A percentile compares a stretch with the other conserved stretches of the same genome.
These are phyloP conservation scores for Sebastes vulpes DNA, from an alignment of 2,797 vertebrate species.

Conservation along the genomic window DNA sequence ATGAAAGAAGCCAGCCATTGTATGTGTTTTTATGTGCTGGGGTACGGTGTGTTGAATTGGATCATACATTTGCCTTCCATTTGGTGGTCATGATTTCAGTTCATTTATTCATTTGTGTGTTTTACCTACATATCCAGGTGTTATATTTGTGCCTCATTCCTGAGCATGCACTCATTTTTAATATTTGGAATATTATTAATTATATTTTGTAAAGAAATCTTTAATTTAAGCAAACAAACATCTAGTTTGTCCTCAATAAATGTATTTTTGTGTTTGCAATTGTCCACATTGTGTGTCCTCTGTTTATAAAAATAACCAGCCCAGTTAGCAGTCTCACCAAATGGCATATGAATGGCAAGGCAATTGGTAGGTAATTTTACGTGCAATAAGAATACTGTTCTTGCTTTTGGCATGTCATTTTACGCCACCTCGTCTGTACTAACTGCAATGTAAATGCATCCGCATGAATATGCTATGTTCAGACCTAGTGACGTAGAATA, in stretches of 20 bases:
- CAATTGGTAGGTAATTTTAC: not conserved
- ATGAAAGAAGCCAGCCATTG: constrained; percentile 18
- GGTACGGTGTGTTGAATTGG: not conserved
- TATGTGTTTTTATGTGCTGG: not conserved
- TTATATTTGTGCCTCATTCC: not conserved
- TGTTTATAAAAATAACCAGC: not conserved
- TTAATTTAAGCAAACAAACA: not conserved
- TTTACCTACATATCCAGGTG: not conserved
- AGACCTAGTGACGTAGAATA: not conserved
- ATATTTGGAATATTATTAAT: not conserved
- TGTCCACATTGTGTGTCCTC: not conserved
- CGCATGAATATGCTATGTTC: not conserved
- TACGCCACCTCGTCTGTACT: not conserved
- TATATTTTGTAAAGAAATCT: not conserved
- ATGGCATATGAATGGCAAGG: not conserved
- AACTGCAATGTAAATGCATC: not conserved
- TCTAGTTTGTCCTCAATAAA: not conserved
- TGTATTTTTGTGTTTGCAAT: not conserved
- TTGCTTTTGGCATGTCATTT: not conserved
- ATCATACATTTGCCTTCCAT: not conserved
- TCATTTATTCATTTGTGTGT: not conserved
- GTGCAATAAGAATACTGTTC: not conserved
- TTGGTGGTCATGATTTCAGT: not conserved
- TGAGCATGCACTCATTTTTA: not conserved
- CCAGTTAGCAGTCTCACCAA: not conserved